phyloP scores from a whole-genome alignment of 2,888 invertebrate genomes.

The Tortrix viridana region DNA sequence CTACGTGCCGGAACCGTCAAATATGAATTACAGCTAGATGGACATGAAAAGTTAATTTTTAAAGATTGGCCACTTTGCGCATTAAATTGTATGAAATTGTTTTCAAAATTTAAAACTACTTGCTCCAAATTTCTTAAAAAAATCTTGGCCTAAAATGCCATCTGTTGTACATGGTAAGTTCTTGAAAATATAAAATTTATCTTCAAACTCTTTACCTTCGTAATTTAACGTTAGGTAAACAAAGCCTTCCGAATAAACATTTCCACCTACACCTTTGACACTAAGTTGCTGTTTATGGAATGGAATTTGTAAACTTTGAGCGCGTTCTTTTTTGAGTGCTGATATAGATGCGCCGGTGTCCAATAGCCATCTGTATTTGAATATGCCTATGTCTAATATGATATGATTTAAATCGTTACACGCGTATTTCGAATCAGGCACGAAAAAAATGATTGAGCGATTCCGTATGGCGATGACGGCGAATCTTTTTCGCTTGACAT shows the following conservation, averaged over 20 bases:
- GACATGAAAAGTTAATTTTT: neutral
- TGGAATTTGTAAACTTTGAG: conserved; percentile 8
- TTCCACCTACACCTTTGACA: conserved; percentile 30
- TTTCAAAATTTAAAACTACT: conserved; percentile 7
- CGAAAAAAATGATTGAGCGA: neutral
- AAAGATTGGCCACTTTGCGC: neutral
- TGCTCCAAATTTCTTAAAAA: conserved; percentile 15
- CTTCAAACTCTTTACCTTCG: conserved; percentile 8
- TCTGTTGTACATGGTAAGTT: conserved; percentile 21
- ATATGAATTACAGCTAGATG: neutral
- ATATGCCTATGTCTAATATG: conserved; percentile 14
- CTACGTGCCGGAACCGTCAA: neutral
- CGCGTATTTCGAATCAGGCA: neutral
- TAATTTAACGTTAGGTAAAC: conserved; percentile 24
- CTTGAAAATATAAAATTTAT: conserved; percentile 35
- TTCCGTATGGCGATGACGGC: neutral
- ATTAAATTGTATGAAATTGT: neutral
- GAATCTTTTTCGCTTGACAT: neutral
- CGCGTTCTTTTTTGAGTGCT: conserved; percentile 21
- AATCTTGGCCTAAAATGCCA: conserved; percentile 29
- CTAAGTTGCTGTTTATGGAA: conserved; percentile 12
- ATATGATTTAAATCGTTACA: conserved; percentile 30
- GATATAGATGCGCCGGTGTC: conserved; percentile 37
- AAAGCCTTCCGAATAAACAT: conserved; percentile 18
- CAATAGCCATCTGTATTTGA: conserved; percentile 25